A percentile compares a stretch with the other conserved stretches of the same genome.
Conservation (phyloP, 2,797 vertebrate genomes). For the Alfaro cultratus region DNA sequence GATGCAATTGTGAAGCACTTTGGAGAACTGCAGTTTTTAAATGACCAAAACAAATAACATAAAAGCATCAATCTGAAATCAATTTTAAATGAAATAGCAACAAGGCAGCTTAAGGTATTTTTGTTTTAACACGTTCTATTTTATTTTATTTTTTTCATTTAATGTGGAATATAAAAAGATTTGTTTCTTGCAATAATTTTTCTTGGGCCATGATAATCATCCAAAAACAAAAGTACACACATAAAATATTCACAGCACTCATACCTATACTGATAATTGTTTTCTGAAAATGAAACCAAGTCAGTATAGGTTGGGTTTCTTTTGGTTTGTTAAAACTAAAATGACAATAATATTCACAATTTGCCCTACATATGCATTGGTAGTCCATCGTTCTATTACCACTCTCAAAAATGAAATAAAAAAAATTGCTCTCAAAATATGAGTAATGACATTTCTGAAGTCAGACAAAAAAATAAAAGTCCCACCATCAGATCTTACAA, state of each 20-base stretch:
- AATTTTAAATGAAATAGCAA: not conserved
- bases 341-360: not conserved
- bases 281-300: not conserved
- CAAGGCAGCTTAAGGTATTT: not conserved
- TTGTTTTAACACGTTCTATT: not conserved
- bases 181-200: not conserved
- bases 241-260: not conserved
- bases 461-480: conserved; percentile 46
- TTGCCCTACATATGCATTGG: not conserved
- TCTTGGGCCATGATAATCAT: not conserved
- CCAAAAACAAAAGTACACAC: not conserved
- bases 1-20: not conserved
- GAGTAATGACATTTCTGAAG: conserved; percentile 64
- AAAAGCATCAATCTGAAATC: not conserved
- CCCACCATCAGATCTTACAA: conserved; percentile 62
- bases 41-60: not conserved
- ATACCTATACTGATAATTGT: no score
- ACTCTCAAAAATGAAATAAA: conserved; percentile 29
- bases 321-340: not conserved
- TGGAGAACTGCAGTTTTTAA: not conserved
- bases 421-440: conserved; percentile 47
- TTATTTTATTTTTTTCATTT: not conserved
- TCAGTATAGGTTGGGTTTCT: not conserved
- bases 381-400: conserved; percentile 11
- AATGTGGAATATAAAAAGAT: not conserved